These are phyloP conservation scores for Thecocarcelia acutangulata DNA, from an alignment of 2,888 invertebrate species.

Conservation along the genomic window DNA sequence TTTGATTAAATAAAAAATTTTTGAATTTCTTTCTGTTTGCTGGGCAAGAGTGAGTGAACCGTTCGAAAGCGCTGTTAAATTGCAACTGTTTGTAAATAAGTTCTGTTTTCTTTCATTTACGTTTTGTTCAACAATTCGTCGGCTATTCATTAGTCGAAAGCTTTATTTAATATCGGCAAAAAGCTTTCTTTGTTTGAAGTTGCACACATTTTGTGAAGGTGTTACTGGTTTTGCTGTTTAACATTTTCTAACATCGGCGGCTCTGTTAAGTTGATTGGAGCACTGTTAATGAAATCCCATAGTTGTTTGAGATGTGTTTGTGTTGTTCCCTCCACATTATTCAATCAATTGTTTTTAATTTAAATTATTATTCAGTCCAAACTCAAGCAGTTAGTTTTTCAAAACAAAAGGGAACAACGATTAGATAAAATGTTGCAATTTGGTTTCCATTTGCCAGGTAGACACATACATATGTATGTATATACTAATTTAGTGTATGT, in stretches of 20 bases:
- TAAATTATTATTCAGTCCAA: no score
- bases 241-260: no score
- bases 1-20: constrained; percentile 24
- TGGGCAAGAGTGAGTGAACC: constrained; percentile 57
- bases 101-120: constrained; percentile 54
- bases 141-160: constrained; percentile 28
- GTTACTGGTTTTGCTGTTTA: constrained; percentile 45
- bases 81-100: constrained; percentile 69
- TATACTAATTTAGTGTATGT: no score
- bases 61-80: constrained; percentile 70
- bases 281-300: constrained; percentile 5
- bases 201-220: constrained; percentile 48
- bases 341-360: constrained; percentile 43
- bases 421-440: constrained; percentile 2
- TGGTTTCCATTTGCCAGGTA: background rate
- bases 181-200: constrained; percentile 20
- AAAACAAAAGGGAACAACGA: constrained; percentile 28
- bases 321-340: constrained; percentile 17
- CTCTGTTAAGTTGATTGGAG: no score
- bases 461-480: background rate
- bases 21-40: constrained; percentile 12
- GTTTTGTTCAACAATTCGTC: constrained; percentile 44
- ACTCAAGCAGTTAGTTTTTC: constrained; percentile 5
- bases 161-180: no score
- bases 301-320: constrained; percentile 33